Conservation (phyloP, 2,113 vertebrate species). For the Chascanopsetta lugubris region DNA sequence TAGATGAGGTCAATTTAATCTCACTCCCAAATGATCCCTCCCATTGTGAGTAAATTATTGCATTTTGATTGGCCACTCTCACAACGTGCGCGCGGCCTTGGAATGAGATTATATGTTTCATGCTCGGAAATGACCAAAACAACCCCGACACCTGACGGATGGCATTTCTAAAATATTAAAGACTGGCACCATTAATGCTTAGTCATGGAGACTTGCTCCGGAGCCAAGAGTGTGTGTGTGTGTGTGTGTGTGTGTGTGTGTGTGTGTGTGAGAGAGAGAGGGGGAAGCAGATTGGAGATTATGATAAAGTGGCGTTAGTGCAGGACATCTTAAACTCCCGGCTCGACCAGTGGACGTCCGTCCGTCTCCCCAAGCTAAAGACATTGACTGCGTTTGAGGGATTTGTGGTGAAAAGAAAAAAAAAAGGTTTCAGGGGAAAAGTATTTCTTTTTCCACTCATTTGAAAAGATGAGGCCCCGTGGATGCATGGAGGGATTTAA, state of each 20-base stretch:
- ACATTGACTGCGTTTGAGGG: neutral
- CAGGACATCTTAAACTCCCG: neutral
- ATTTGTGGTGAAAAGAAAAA: no score
- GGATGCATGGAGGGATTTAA: neutral
- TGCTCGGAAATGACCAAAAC: conserved; percentile 4
- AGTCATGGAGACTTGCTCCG: conserved; percentile 11
- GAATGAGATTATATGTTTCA: conserved; percentile 13
- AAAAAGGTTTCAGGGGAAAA: no score
- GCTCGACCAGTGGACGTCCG: neutral
- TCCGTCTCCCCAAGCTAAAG: no score
- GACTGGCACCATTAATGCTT: conserved; percentile 4
- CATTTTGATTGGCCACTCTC: conserved; percentile 14
- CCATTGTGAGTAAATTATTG: conserved; percentile 23
- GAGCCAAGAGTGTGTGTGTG: neutral
- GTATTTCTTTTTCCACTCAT: neutral
- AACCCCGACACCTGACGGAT: neutral
- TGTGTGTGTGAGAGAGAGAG: neutral
- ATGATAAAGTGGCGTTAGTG: neutral
- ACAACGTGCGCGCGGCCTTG: neutral
- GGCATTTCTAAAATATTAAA: conserved; percentile 13
- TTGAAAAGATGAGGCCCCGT: neutral
- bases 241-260: neutral
- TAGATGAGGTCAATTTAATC: conserved; percentile 53
- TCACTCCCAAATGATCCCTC: conserved; percentile 32
- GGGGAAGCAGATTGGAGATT: neutral